Percentiles rank a stretch among this genome's conserved stretches.
Evolutionary conservation across 1,140 invertebrate species (phyloP).

Genomic region (Potamilus streckersoni): DNA sequence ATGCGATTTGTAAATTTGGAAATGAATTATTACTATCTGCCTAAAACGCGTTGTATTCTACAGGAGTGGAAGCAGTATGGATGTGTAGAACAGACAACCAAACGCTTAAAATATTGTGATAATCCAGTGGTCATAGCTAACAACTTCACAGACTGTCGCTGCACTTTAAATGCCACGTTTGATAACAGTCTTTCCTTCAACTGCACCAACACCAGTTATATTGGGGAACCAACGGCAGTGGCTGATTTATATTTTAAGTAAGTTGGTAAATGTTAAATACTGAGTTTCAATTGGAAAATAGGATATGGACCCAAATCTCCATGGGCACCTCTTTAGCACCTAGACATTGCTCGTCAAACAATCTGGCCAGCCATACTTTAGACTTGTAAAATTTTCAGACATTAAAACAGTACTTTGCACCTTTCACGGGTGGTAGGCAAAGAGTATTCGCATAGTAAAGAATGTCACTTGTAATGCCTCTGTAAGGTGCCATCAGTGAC

Average conservation of each 20-base stretch:
- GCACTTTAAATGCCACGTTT: conserved; percentile 1
- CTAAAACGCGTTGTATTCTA: background rate
- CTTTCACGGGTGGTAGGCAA: too few species aligned
- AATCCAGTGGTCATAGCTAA: conserved; percentile 4
- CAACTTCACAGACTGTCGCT: background rate
- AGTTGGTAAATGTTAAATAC: background rate
- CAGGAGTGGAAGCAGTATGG: conserved; percentile 21
- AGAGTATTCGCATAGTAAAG: too few species aligned
- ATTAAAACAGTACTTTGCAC: too few species aligned
- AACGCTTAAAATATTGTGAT: conserved; percentile 5
- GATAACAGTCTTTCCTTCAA: conserved; percentile 1
- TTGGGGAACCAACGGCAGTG: background rate
- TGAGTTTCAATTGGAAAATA: too few species aligned
- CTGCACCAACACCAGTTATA: conserved; percentile 11
- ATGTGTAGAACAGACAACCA: conserved; percentile 13
- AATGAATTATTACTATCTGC: background rate
- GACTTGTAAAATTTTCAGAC: too few species aligned
- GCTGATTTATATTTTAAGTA: conserved; percentile 11
- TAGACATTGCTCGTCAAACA: too few species aligned
- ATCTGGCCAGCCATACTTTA: too few species aligned
- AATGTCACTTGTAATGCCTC: too few species aligned
- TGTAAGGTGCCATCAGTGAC: too few species aligned
- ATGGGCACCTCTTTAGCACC: too few species aligned
- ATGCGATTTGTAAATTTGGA: background rate
- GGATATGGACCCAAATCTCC: too few species aligned